Conservation (phyloP, 2,888 invertebrate genomes). For the Xylocampa areola region DNA sequence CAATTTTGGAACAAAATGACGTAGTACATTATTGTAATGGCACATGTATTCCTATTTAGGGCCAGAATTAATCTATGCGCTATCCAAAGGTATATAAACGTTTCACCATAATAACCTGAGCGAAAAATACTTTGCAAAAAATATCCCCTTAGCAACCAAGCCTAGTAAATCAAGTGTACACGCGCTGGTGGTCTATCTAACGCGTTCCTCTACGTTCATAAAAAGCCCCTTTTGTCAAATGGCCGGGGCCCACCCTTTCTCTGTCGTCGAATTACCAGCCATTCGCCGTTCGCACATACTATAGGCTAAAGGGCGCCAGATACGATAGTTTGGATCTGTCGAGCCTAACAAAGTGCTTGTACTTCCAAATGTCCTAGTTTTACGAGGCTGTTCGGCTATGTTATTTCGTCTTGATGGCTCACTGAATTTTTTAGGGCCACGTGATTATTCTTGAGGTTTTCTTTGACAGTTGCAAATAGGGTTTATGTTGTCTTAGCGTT, state of each 20-base stretch:
- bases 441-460: constrained; percentile 2
- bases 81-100: no score
- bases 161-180: constrained; percentile 45
- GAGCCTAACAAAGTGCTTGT: constrained; percentile 48
- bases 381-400: constrained; percentile 44
- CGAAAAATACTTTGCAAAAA: background rate
- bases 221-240: constrained; percentile 75
- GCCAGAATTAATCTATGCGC: no score
- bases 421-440: constrained; percentile 20
- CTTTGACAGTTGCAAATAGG: constrained; percentile 5
- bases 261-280: constrained; percentile 80
- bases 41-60: no score
- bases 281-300: constrained; percentile 68
- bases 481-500: background rate
- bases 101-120: no score
- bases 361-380: constrained; percentile 44
- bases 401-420: constrained; percentile 49
- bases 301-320: constrained; percentile 56
- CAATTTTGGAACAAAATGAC: no score
- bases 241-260: constrained; percentile 77
- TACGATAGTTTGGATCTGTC: constrained; percentile 52
- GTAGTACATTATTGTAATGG: no score
- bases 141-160: constrained; percentile 13
- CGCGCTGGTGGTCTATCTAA: constrained; percentile 44
- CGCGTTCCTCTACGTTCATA: constrained; percentile 67